phyloP scores from a whole-genome alignment of 1,140 invertebrate genomes.

The Lepidurus couesii region DNA sequence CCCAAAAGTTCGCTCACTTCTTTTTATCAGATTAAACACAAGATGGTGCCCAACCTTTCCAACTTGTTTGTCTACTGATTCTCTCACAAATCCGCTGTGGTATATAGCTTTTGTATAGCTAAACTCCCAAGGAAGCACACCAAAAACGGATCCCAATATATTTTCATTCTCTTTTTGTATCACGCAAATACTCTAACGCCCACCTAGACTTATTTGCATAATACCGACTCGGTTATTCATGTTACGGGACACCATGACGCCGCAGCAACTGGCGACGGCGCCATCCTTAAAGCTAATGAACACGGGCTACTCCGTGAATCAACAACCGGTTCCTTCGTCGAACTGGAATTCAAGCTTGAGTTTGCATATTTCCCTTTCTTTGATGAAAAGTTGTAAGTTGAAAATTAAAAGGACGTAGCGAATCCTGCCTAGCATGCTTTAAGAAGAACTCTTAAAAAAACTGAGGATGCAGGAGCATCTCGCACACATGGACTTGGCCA shows the following conservation, averaged over 20 bases:
- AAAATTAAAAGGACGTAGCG: not conserved
- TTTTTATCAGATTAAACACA: not conserved
- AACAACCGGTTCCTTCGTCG: not conserved
- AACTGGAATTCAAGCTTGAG: not conserved
- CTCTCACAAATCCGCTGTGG: not conserved
- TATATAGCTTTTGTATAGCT: not conserved
- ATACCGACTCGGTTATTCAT: slow-evolving; percentile 15
- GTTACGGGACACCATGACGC: slow-evolving; percentile 16
- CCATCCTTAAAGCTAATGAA: slow-evolving; percentile 18
- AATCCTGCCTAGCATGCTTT: not conserved
- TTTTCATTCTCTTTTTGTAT: slow-evolving; percentile 1
- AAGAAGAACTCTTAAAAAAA: not conserved
- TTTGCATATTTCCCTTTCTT: not conserved
- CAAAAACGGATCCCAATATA: not conserved
- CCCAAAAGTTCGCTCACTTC: not conserved
- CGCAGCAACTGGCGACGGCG: slow-evolving; percentile 20
- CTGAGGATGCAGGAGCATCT: not conserved
- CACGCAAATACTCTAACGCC: not conserved
- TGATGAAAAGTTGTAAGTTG: not conserved
- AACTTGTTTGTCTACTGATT: not conserved
- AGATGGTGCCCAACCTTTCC: not conserved
- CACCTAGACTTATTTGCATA: slow-evolving; percentile 6
- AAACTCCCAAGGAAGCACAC: not conserved
- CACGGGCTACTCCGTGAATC: slow-evolving; percentile 2
- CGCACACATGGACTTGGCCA: not conserved